Evolutionary conservation across 2,113 vertebrate species (phyloP), one percentile per base, ranked within the genome.

Genomic region (Podarcis cretensis): DNA sequence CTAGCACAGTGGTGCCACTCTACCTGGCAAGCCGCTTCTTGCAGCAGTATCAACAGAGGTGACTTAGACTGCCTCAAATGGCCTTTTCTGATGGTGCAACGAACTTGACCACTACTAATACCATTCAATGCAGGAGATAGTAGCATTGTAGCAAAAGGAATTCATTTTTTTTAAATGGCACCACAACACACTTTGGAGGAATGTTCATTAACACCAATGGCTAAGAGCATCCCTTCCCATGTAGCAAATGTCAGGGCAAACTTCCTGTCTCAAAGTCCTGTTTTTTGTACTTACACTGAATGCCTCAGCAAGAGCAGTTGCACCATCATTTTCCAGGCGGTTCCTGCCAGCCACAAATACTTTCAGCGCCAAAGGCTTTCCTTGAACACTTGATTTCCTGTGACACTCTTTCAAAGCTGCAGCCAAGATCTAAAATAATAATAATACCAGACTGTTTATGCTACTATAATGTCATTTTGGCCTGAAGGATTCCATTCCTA

Each of bases 261-360:
- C 13, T 27, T 71, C 48, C 25, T 73, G 12, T 18, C 1, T 23
- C 54, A 63, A 5, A 86, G 63, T 32, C 83, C 83, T 85, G 35
- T 8, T 90, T 90, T 35, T 77, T n/a, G 79, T 74, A 96, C 97
- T 96, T 94, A 99, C 99, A 97, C 98, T 97, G 78, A 99, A 99
- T 68, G 99, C 98, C 80, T 99, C 98, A 79, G 99, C 99, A 82
- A 99, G 96, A 6, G 99, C 98, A 5, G 97, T 98, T 89, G 99
- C 98, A 69, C 98, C 99, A 3, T 99, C 99, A 3, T 99, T 99
- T 95, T 99, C 99, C 90, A 99, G 96, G 5, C 99, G 98, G 91
- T 99, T 99, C 87, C 99, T 98, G 89, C 99, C 99, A 6, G 99
- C 99, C 87, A 99, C 96, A 84, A 99, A 99, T 78, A 99, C 94